These are phyloP conservation scores for Vulpes vulpes DNA, from an alignment of 2,113 vertebrate genomes.

Conservation along the genomic window DNA sequence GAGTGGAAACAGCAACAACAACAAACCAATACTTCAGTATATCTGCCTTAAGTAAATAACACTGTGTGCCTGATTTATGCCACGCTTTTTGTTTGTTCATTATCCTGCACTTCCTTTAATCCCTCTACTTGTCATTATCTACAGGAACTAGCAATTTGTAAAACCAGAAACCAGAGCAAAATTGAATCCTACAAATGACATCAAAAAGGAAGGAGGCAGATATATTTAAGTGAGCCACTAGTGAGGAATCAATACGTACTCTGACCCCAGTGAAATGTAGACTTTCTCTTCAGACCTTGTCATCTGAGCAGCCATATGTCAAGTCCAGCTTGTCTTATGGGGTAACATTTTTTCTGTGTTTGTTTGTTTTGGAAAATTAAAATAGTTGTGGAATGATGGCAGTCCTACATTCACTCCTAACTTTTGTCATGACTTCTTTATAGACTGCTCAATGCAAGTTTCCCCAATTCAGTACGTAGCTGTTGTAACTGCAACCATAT, in stretches of 20 bases:
- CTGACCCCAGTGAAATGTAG: neutral
- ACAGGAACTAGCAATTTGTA: conserved; percentile 18
- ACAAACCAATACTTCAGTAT: rapidly evolving
- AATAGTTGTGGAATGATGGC: neutral
- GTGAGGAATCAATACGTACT: neutral
- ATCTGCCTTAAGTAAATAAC: neutral
- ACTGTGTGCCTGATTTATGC: neutral
- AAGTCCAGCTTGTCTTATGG: neutral
- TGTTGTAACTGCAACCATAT: rapidly evolving
- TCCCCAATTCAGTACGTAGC: neutral
- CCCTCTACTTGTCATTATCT: neutral
- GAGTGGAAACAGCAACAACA: neutral
- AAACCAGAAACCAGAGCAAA: conserved; percentile 52
- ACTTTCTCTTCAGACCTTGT: neutral
- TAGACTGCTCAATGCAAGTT: neutral
- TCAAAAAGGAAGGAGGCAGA: neutral
- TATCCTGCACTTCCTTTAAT: neutral
- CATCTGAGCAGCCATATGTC: neutral
- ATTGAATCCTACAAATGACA: neutral
- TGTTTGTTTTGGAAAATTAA: neutral
- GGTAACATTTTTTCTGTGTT: neutral
- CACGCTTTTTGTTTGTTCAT: neutral
- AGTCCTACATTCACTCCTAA: neutral
- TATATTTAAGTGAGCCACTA: neutral
- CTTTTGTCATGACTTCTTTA: neutral